Conservation (phyloP, 2,888 invertebrate genomes). For the Xestia xanthographa region DNA sequence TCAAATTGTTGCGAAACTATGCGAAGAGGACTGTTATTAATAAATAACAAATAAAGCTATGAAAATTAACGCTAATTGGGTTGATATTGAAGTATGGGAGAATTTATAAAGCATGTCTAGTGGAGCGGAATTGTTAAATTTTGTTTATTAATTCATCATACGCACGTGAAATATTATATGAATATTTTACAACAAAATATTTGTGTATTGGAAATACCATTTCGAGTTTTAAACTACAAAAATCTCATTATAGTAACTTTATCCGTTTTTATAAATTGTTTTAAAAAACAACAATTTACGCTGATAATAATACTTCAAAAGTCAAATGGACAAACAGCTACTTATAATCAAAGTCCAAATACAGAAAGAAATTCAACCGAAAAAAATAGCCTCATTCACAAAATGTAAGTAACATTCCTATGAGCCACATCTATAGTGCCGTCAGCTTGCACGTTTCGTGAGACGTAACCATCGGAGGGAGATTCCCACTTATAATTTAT, state of each 20-base stretch:
- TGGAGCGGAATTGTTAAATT: slow-evolving; percentile 15
- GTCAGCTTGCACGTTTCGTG: slow-evolving; percentile 75
- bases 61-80: slow-evolving; percentile 45
- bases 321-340: no score
- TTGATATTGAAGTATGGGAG: slow-evolving; percentile 33
- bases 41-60: slow-evolving; percentile 35
- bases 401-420: slow-evolving; percentile 32
- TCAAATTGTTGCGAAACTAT: slow-evolving; percentile 40
- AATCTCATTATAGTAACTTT: no score
- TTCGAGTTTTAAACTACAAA: no score
- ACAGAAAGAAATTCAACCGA: background rate
- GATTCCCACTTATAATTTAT: slow-evolving; percentile 87
- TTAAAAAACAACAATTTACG: no score
- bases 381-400: background rate
- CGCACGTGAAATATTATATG: no score
- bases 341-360: background rate
- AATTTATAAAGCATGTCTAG: slow-evolving; percentile 13
- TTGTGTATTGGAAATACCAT: no score
- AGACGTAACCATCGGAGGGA: slow-evolving; percentile 80
- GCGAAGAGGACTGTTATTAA: slow-evolving; percentile 40
- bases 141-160: slow-evolving; percentile 17
- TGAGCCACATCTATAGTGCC: slow-evolving; percentile 37
- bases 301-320: no score
- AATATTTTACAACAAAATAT: no score
- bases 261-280: no score